Conservation (phyloP, 1,140 invertebrate species). For the Ceratosolen solmsi region DNA sequence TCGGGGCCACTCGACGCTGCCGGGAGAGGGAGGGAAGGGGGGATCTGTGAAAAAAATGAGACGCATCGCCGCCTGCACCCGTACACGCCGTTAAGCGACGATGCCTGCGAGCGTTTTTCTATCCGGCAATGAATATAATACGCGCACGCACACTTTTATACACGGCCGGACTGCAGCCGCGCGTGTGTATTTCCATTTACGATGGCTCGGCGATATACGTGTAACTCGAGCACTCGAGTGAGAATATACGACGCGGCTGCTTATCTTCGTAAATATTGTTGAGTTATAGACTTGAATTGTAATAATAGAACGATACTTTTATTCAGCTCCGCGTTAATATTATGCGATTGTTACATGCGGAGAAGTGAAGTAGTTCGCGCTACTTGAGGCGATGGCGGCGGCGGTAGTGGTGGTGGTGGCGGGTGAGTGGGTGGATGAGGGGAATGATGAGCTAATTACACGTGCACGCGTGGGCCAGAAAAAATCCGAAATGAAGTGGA, state of each 20-base stretch:
- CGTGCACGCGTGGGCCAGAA: no score
- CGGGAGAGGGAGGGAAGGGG: neutral
- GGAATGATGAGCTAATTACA: no score
- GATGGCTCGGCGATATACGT: conserved; percentile 15
- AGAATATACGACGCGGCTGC: neutral
- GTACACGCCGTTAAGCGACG: neutral
- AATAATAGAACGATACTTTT: no score
- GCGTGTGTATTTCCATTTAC: neutral
- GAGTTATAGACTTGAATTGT: neutral
- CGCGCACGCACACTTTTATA: neutral
- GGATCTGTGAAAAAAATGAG: conserved; percentile 37
- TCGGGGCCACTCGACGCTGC: neutral
- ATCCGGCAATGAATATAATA: conserved; percentile 5
- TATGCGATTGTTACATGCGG: no score
- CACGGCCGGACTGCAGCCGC: neutral
- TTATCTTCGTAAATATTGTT: conserved; percentile 4
- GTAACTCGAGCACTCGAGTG: conserved; percentile 16
- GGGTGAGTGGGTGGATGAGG: no score
- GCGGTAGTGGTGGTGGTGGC: no score
- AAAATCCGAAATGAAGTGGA: no score
- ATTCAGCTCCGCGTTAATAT: no score
- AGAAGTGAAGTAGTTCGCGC: no score
- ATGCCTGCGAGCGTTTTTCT: neutral
- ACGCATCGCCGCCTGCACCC: neutral
- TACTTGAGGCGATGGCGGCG: no score